Evolutionary conservation across 2,888 invertebrate genomes (phyloP), one percentile per base, ranked within the genome.

Genomic region (Lasioglossum villosulum): DNA sequence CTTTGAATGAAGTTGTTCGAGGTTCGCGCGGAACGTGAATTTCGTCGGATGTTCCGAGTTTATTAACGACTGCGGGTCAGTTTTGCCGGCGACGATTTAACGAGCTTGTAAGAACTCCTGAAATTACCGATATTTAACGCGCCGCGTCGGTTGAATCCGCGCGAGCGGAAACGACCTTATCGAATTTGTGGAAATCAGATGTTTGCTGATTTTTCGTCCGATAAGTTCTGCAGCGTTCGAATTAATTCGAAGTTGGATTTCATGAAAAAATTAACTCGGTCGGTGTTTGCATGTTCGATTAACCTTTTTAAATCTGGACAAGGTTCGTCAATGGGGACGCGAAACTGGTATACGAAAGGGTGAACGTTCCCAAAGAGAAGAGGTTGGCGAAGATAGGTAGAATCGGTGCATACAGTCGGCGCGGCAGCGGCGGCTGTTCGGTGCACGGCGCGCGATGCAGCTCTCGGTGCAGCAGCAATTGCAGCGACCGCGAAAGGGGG

Each of bases 401-500:
- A 59, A 59, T 59, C 59, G 59, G 59, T 59, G 59, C 59, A 59
- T 59, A 16, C 27, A 30, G 59, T 27, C 59, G 59, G 52, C 45
- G 16, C 52, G 23, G 19, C 48, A 2, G 4, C 56, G 48, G 10
- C 52, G 52, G 14, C 27, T 56, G 56, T 14, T 56, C 59, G 27
- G 14, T 27, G 59, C 27, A 14, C 27, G 14, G 3, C 14, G 59
- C 59, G 59, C 59, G 59, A 5, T 59, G 59, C 59, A 59, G 76
- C 81, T 68, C 72, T 68, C 70, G 83, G 73, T 27, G 75, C 34
- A 72, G 75, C 48, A 75, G 83, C 86, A 88, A 83, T 86, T 86
- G 86, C 88, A 79, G 82, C 42, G 45, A n/a, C 80, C 71, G 89
- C 83, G 75, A 90, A 89, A 90, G 86, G 89, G 83, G 87, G 83